Base-by-base conservation (phyloP, 2,888 invertebrate species). In the Xestia c-nigrum region DNA sequence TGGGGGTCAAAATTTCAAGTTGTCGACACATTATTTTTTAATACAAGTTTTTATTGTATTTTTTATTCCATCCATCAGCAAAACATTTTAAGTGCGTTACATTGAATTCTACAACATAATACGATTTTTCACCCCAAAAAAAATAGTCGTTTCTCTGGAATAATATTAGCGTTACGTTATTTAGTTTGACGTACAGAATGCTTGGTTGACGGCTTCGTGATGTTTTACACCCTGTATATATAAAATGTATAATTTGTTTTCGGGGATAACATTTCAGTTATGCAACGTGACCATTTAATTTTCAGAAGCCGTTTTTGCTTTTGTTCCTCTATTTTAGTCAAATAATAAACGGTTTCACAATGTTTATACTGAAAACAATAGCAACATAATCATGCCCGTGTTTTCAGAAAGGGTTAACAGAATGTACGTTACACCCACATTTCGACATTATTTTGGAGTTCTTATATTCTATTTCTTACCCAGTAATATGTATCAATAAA, bases 241-340 rank as follows among this genome's bases (percentile, higher is more conserved):
- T 61, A 31, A 9, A 9, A 16, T n/a, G 7, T n/a, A 14, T 43
- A 50, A 21, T 38, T 52, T 52, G 12, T 31, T 14, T 38, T 59
- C 9, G 2, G 9, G 12, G 0, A 9, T 52, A 43, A 38, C 5
- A 16, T 52, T 52, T 14, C 5, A 46, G 46, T 66, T 47, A 55
- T 16, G n/a, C n/a, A 50, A 75, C 31, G 67, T 31, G 3, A 0
- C 10, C 0, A 55, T 21, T 67, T 50, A n/a, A 50, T 57, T 24
- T 76, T 38, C 1, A 57, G 67, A 79, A 68, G 14, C 21, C 31
- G 3, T 50, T 38, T 67, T 31, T 40, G 31, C 6, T 65, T 40
- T 50, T 57, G 10, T 46, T 77, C 16, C 16, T 63, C 0, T 40
- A 40, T 57, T 75, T 75, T 3, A 21, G 19, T 21, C 10, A 40